A percentile compares a stretch with the other conserved stretches of the same genome.
These are phyloP conservation scores for Mus minutoides DNA, from an alignment of 2,797 vertebrate species.

Conservation along the genomic window DNA sequence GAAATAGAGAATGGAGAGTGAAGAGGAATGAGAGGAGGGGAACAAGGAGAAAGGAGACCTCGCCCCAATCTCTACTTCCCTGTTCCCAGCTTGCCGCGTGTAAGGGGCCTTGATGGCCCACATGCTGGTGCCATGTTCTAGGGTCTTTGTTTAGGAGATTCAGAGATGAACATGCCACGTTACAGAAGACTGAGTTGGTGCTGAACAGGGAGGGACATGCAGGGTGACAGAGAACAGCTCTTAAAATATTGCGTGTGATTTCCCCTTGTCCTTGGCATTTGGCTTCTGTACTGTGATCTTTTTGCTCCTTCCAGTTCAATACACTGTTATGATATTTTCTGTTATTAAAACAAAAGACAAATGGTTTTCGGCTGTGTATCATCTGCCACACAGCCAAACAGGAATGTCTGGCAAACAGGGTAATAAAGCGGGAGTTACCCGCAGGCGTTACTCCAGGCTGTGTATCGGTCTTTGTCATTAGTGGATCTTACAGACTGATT, in stretches of 20 bases:
- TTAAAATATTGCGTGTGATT: background rate
- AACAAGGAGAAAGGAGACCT: background rate
- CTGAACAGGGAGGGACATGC: background rate
- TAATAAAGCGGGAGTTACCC: background rate
- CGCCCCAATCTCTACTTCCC: background rate
- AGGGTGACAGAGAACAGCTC: background rate
- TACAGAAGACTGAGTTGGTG: background rate
- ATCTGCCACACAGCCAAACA: background rate
- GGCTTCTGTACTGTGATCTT: background rate
- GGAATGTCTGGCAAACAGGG: background rate
- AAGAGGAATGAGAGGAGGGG: background rate
- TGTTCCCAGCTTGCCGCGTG: background rate
- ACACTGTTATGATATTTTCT: background rate
- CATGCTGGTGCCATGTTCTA: background rate
- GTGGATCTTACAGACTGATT: background rate
- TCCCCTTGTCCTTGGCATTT: background rate
- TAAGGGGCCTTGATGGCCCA: background rate
- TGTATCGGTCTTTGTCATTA: background rate
- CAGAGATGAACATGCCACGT: background rate
- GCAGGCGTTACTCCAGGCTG: background rate
- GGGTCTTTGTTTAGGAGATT: background rate
- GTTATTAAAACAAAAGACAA: background rate
- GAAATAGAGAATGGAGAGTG: background rate
- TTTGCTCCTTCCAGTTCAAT: background rate
- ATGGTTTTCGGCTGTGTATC: background rate